phyloP scores from a whole-genome alignment of 2,113 vertebrate species.

The Thalassoma bifasciatum region DNA sequence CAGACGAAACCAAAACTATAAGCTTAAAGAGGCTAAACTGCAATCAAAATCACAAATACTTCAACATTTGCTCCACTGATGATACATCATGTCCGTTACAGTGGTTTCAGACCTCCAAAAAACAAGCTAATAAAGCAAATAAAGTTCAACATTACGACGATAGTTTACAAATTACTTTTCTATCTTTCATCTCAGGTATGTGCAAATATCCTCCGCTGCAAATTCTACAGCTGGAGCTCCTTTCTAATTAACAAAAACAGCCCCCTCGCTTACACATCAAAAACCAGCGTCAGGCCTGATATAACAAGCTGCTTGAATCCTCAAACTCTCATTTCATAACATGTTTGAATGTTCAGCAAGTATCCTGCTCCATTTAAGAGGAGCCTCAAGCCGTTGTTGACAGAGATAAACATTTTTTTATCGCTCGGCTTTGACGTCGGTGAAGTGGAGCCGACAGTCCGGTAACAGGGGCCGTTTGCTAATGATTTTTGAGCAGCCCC shows the following conservation, averaged over 20 bases:
- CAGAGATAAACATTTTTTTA: slow-evolving; percentile 79
- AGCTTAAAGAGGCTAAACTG: not conserved
- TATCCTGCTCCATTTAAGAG: slow-evolving; percentile 63
- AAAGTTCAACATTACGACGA: not conserved
- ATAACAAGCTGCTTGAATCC: slow-evolving; percentile 69
- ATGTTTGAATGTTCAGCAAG: slow-evolving; percentile 75
- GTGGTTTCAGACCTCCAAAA: slow-evolving; percentile 6
- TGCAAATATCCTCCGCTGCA: slow-evolving; percentile 47
- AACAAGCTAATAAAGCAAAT: not conserved
- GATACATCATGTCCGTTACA: not conserved
- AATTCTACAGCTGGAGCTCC: slow-evolving; percentile 60
- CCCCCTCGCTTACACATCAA: slow-evolving; percentile 63
- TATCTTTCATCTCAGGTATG: not conserved
- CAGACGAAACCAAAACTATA: not conserved
- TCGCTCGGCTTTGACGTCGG: slow-evolving; percentile 75
- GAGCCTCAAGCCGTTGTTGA: slow-evolving; percentile 67
- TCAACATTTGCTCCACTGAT: not conserved
- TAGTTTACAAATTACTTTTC: not conserved
- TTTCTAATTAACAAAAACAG: slow-evolving; percentile 71
- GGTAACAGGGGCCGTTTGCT: slow-evolving; percentile 92
- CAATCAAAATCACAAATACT: not conserved
- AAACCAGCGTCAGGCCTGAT: slow-evolving; percentile 48
- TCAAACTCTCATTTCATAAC: slow-evolving; percentile 58
- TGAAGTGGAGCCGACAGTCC: slow-evolving; percentile 89
- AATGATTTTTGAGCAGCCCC: slow-evolving; percentile 98